These are phyloP conservation scores for Physella acuta DNA, from an alignment of 1,140 invertebrate species.

Conservation along the genomic window DNA sequence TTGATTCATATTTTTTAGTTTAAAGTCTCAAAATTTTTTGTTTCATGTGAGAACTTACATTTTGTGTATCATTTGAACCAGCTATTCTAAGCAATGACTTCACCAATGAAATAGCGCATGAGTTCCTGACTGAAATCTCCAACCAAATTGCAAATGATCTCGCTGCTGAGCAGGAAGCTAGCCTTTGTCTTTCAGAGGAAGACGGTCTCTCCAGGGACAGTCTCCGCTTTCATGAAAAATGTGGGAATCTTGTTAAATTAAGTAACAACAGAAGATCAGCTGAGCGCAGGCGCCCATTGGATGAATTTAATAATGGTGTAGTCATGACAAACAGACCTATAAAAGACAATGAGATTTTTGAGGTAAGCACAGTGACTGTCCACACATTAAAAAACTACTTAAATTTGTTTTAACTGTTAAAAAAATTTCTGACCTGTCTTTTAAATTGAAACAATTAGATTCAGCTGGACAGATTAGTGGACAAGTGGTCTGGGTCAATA, in stretches of 20 bases:
- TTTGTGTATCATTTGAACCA: too few relatives aligned
- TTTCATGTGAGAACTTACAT: too few relatives aligned
- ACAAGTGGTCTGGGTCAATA: conserved; percentile 91
- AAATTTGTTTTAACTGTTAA: neutral
- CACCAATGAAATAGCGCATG: conserved; percentile 47
- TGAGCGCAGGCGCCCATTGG: conserved; percentile 68
- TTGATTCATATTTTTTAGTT: too few relatives aligned
- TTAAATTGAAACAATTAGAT: too few relatives aligned
- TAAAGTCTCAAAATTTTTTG: too few relatives aligned
- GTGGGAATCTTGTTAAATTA: conserved; percentile 85
- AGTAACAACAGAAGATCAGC: conserved; percentile 82
- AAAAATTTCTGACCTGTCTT: conserved; percentile 52
- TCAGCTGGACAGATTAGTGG: conserved; percentile 84
- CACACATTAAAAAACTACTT: too few relatives aligned
- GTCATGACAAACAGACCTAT: conserved; percentile 83
- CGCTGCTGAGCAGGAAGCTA: conserved; percentile 37
- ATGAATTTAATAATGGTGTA: conserved; percentile 79
- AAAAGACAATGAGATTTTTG: conserved; percentile 71
- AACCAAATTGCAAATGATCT: conserved; percentile 52
- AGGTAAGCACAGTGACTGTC: too few relatives aligned
- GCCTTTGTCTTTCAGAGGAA: conserved; percentile 26
- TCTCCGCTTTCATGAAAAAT: conserved; percentile 84
- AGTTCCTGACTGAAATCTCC: conserved; percentile 50
- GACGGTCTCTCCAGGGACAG: conserved; percentile 9
- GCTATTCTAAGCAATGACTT: conserved; percentile 38